Conservation (phyloP, 2,888 invertebrate genomes). For the Orchestes rusci region DNA sequence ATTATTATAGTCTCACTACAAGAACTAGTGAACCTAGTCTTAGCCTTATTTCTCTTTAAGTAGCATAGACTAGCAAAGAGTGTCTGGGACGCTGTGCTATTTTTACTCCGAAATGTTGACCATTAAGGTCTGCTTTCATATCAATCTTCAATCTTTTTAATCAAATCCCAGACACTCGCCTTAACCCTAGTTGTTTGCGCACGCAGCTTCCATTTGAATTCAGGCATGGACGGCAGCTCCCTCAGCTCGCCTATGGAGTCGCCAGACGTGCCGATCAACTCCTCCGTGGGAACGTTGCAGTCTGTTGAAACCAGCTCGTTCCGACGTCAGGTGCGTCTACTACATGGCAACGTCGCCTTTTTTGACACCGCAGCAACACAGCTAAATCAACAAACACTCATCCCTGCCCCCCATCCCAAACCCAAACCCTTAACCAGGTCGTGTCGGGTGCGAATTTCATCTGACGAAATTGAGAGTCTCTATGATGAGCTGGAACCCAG, state of each 20-base stretch:
- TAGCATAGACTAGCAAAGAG: too few species aligned
- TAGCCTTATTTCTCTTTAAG: too few species aligned
- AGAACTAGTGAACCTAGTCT: neutral
- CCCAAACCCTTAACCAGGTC: slow-evolving; percentile 15
- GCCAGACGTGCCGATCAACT: slow-evolving; percentile 63
- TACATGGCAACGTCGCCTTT: slow-evolving; percentile 25
- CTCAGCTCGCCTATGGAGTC: slow-evolving; percentile 79
- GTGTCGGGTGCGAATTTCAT: slow-evolving; percentile 16
- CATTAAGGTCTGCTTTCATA: too few species aligned
- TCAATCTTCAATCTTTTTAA: too few species aligned
- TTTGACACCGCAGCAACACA: slow-evolving; percentile 19
- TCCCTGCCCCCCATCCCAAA: slow-evolving; percentile 7
- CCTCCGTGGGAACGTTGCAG: slow-evolving; percentile 59
- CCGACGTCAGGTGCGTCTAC: slow-evolving; percentile 45
- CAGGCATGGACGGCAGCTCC: slow-evolving; percentile 69
- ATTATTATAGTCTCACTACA: neutral
- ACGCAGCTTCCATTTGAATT: slow-evolving; percentile 73
- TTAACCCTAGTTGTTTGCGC: too few species aligned
- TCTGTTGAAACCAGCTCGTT: slow-evolving; percentile 54
- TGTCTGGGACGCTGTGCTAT: too few species aligned
- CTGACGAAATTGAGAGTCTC: slow-evolving; percentile 18
- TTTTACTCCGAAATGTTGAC: too few species aligned
- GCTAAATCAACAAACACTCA: slow-evolving; percentile 7
- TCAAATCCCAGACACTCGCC: too few species aligned
- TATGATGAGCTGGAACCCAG: too few species aligned